phyloP scores from a whole-genome alignment of 1,140 invertebrate species.

The Daktulosphaira vitifoliae region DNA sequence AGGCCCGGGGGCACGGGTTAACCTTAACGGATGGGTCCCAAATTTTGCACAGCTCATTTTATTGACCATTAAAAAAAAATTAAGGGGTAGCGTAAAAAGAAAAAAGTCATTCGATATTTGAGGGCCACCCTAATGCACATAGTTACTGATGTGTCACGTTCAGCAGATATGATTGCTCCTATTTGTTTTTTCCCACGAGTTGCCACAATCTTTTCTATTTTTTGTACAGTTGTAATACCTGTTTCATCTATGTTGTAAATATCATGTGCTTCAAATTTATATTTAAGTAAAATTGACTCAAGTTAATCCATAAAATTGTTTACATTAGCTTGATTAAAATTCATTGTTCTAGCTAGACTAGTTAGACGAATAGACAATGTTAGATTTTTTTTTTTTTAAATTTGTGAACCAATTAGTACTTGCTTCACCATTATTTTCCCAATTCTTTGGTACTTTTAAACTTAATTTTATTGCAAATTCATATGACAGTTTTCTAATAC shows the following conservation, averaged over 20 bases:
- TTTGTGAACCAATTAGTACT: not conserved
- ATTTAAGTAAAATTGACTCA: constrained; percentile 38
- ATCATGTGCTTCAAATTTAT: constrained; percentile 38
- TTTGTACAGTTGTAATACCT: constrained; percentile 33
- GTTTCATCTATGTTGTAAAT: constrained; percentile 43
- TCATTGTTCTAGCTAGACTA: not conserved
- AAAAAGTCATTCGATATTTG: too few relatives aligned
- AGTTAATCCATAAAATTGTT: constrained; percentile 42
- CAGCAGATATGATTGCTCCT: constrained; percentile 40
- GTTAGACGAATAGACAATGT: not conserved
- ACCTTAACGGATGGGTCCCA: too few relatives aligned
- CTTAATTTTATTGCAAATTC: not conserved
- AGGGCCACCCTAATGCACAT: too few relatives aligned
- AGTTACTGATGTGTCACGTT: constrained; percentile 42
- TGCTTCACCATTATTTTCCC: not conserved
- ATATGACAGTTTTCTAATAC: constrained; percentile 1
- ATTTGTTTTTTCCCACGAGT: constrained; percentile 41
- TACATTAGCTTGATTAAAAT: constrained; percentile 38
- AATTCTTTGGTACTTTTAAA: not conserved
- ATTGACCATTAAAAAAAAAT: too few relatives aligned
- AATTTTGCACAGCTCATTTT: too few relatives aligned
- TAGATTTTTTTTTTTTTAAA: not conserved
- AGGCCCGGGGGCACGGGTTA: too few relatives aligned
- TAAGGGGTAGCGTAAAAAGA: too few relatives aligned
- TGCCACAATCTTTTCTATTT: constrained; percentile 41